Evolutionary conservation across 1,140 invertebrate genomes (phyloP).

Genomic region (Tetragonula clypearis): DNA sequence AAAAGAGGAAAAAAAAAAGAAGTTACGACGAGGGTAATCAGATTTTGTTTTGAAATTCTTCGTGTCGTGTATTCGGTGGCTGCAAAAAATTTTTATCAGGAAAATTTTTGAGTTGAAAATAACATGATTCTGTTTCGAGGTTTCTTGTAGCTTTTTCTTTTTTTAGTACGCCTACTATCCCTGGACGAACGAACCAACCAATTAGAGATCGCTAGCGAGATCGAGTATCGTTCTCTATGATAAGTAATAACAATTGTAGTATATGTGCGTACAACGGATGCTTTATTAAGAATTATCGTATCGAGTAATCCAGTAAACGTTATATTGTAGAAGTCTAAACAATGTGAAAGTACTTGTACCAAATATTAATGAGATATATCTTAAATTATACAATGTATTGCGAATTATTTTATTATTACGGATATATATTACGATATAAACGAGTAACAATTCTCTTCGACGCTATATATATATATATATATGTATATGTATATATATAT

Average conservation of each 20-base stretch:
- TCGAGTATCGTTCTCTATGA: not conserved
- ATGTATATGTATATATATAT: too few relatives aligned
- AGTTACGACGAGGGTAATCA: not conserved
- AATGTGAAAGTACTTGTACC: not conserved
- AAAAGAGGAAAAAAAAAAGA: not conserved
- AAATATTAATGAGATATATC: not conserved
- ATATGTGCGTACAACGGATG: not conserved
- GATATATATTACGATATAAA: not conserved
- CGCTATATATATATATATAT: not conserved
- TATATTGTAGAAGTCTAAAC: not conserved
- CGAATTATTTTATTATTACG: not conserved
- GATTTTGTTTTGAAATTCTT: too few relatives aligned
- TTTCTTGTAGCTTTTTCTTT: not conserved
- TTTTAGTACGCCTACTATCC: too few relatives aligned
- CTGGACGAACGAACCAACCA: not conserved
- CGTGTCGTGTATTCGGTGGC: not conserved
- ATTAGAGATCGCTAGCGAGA: not conserved
- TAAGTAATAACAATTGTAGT: not conserved
- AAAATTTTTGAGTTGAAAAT: conserved; percentile 32
- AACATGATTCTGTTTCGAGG: not conserved
- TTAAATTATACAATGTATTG: not conserved
- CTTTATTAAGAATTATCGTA: not conserved
- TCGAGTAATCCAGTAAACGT: not conserved
- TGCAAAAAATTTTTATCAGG: not conserved
- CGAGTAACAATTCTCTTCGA: not conserved